phyloP scores from a whole-genome alignment of 2,888 invertebrate species.

The Cheilosia variabilis region DNA sequence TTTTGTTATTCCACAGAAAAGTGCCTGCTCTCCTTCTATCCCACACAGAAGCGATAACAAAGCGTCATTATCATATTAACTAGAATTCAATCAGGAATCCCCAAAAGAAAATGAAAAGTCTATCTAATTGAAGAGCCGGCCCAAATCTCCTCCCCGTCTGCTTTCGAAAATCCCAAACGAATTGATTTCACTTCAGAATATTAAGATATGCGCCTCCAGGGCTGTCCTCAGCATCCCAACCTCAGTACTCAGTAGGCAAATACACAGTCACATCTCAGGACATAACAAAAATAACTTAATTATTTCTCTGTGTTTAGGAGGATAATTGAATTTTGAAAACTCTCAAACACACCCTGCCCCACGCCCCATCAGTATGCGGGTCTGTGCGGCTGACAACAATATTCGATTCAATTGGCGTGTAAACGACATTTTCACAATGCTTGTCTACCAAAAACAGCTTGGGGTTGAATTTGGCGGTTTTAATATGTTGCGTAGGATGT shows the following conservation, averaged over 20 bases:
- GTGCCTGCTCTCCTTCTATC: not conserved
- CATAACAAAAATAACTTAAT: slow-evolving; percentile 68
- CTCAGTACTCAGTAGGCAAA: slow-evolving; percentile 12
- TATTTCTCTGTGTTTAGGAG: slow-evolving; percentile 59
- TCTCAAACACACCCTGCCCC: slow-evolving; percentile 26
- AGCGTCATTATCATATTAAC: slow-evolving; percentile 58
- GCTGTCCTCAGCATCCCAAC: not conserved
- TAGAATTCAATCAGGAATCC: slow-evolving; percentile 47
- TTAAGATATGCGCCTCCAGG: not conserved
- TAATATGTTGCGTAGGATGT: not conserved
- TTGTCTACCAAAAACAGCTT: not conserved
- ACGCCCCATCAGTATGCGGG: not conserved
- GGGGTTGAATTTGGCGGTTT: slow-evolving; percentile 35
- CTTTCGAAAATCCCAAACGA: slow-evolving; percentile 16
- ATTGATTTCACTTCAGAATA: slow-evolving; percentile 37
- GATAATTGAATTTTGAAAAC: slow-evolving; percentile 67
- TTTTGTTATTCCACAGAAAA: slow-evolving; percentile 19
- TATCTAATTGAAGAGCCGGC: slow-evolving; percentile 43
- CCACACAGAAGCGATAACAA: slow-evolving; percentile 2
- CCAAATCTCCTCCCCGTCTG: not conserved
- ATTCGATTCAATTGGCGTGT: slow-evolving; percentile 63
- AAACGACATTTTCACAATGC: slow-evolving; percentile 60
- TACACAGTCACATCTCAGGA: slow-evolving; percentile 50
- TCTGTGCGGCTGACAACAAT: slow-evolving; percentile 62
- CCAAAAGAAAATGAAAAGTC: slow-evolving; percentile 49